These are phyloP conservation scores for Abrostola triplasia DNA, from an alignment of 2,888 invertebrate genomes.

Conservation along the genomic window DNA sequence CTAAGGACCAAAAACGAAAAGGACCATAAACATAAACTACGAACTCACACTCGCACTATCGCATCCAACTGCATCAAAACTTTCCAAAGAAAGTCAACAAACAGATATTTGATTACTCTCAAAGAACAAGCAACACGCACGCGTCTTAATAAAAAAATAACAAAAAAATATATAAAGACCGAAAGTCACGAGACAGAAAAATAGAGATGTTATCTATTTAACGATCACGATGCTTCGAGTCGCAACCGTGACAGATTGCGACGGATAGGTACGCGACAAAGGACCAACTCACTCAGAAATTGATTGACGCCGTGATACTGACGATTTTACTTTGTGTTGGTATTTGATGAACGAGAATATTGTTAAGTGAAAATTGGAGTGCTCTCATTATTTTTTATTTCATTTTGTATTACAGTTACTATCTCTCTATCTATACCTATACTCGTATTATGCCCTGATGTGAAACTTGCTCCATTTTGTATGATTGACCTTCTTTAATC, in stretches of 20 bases:
- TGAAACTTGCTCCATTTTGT: too few relatives aligned
- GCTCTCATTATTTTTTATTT: not conserved
- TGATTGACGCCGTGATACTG: slow-evolving; percentile 56
- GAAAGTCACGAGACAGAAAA: slow-evolving; percentile 57
- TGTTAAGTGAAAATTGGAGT: slow-evolving; percentile 3
- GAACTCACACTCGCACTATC: slow-evolving; percentile 6
- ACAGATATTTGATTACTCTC: slow-evolving; percentile 50
- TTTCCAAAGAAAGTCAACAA: slow-evolving; percentile 51
- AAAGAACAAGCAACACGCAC: slow-evolving; percentile 51
- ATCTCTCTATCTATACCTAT: not conserved
- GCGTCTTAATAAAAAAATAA: slow-evolving; percentile 42
- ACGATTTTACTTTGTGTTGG: slow-evolving; percentile 18
- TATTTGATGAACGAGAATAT: slow-evolving; percentile 25
- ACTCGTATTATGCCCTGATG: too few relatives aligned
- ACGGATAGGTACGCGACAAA: slow-evolving; percentile 57
- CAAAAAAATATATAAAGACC: slow-evolving; percentile 38
- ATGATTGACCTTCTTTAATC: too few relatives aligned
- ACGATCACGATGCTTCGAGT: slow-evolving; percentile 52
- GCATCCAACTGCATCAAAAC: slow-evolving; percentile 25
- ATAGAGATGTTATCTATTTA: slow-evolving; percentile 67
- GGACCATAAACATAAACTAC: not conserved
- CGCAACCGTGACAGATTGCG: slow-evolving; percentile 64
- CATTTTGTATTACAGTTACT: not conserved
- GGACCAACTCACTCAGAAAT: slow-evolving; percentile 53
- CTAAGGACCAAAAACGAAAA: not conserved